These are phyloP conservation scores for Muscidifurax raptorellus DNA, from an alignment of 1,140 invertebrate species.

Conservation along the genomic window DNA sequence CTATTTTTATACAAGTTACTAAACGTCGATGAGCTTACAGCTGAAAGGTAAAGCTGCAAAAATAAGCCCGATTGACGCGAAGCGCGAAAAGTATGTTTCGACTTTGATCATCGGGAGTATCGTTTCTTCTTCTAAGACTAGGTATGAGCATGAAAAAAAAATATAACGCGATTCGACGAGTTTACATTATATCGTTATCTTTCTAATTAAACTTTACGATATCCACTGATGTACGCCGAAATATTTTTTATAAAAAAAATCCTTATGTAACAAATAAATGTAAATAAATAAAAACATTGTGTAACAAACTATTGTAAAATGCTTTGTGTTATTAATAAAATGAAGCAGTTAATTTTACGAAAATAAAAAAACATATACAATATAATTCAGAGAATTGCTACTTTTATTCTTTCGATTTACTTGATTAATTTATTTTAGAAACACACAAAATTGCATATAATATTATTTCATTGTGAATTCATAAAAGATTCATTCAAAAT, in stretches of 20 bases:
- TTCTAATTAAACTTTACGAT: constrained; percentile 5
- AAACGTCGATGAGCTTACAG: constrained; percentile 33
- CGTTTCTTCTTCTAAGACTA: constrained; percentile 4
- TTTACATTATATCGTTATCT: constrained; percentile 15
- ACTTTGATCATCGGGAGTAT: constrained; percentile 32
- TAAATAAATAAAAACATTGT: constrained; percentile 41
- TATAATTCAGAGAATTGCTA: constrained; percentile 10
- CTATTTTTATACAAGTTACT: constrained; percentile 45
- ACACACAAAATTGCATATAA: too few relatives aligned
- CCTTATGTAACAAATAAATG: constrained; percentile 45
- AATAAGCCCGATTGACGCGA: neutral
- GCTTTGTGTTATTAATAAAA: constrained; percentile 35
- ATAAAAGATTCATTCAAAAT: too few relatives aligned
- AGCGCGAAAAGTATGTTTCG: constrained; percentile 29
- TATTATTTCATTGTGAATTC: too few relatives aligned
- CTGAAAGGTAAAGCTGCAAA: neutral
- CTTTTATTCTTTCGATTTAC: neutral
- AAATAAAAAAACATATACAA: constrained; percentile 40
- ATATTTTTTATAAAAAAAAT: constrained; percentile 47
- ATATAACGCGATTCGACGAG: neutral
- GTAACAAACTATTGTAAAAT: constrained; percentile 48
- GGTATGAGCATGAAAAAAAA: neutral
- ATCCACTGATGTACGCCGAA: constrained; percentile 20
- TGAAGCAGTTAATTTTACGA: constrained; percentile 43
- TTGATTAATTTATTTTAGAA: too few relatives aligned